Conservation (phyloP, 2,113 vertebrate species). For the Sylvietta virens region DNA sequence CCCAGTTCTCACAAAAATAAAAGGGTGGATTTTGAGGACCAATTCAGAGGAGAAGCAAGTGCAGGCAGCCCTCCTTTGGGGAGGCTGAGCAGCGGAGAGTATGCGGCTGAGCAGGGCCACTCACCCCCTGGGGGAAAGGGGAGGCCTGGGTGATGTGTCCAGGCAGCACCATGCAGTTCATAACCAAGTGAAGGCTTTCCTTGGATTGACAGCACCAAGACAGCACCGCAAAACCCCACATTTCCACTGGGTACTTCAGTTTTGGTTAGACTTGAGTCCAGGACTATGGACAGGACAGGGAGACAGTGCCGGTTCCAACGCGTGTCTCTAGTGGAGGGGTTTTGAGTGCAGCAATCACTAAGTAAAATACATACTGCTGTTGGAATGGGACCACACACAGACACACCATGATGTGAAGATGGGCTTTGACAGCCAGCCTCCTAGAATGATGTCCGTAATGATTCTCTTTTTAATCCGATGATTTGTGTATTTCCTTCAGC, state of each 20-base stretch:
- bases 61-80: rapidly evolving
- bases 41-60: not conserved
- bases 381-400: not conserved
- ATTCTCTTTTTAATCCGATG: not conserved
- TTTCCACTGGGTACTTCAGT: rapidly evolving
- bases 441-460: rapidly evolving
- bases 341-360: rapidly evolving
- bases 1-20: not conserved
- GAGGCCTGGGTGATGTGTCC: rapidly evolving
- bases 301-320: not conserved
- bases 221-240: rapidly evolving
- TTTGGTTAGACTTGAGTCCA: not conserved
- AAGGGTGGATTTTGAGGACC: not conserved
- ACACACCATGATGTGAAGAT: rapidly evolving
- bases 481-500: not conserved
- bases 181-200: not conserved
- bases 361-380: rapidly evolving
- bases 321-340: rapidly evolving
- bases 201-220: not conserved
- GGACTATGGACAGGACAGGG: not conserved
- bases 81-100: rapidly evolving
- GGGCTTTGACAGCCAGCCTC: not conserved
- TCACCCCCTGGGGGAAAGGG: rapidly evolving
- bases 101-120: not conserved
- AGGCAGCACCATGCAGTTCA: rapidly evolving